Evolutionary conservation across 2,888 invertebrate species (phyloP), one percentile per base, ranked within the genome.

Genomic region (Blastobasis adustella): DNA sequence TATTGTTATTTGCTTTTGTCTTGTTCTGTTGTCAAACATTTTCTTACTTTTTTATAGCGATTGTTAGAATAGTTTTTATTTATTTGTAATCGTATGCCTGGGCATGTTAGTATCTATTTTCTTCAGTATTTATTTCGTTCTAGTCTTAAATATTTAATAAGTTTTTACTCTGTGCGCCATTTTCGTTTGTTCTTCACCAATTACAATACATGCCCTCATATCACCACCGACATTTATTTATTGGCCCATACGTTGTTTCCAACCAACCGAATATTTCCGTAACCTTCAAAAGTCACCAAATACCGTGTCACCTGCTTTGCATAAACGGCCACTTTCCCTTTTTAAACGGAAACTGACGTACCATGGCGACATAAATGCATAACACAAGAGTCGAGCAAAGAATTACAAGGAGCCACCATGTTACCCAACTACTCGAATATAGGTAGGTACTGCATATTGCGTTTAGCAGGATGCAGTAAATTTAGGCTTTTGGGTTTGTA

Each of bases 281-380:
- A 23, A 45, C 10, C 43, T 44, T 39, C 37, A 42, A 50, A 46
- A 41, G 10, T 46, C 46, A n/a, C 49, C 41, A 37, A 38, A 23
- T 36, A 38, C 45, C 36, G 37, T 47, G 23, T 40, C 43, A 45
- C 49, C 47, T 54, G 49, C 43, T 54, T 51, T 47, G 39, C 49
- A 47, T 54, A 47, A 44, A 51, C 44, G 39, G 36, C 36, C 44
- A 52, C 54, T 54, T 54, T 54, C 54, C 45, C 54, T 51, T 41
- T 49, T 10, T 8, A 45, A 23, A 49, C 76, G 76, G 79, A 81
- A 77, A 79, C 62, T 60, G 64, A 57, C 65, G 68, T 67, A 63
- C 52, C 48, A 58, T 71, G 68, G 65, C 66, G 71, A 74, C 71
- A 71, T 68, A 65, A 65, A 62, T 62, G 57, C 55, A 60, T 61